phyloP scores from a whole-genome alignment of 2,113 vertebrate species.

The Pachyramphus minor region DNA sequence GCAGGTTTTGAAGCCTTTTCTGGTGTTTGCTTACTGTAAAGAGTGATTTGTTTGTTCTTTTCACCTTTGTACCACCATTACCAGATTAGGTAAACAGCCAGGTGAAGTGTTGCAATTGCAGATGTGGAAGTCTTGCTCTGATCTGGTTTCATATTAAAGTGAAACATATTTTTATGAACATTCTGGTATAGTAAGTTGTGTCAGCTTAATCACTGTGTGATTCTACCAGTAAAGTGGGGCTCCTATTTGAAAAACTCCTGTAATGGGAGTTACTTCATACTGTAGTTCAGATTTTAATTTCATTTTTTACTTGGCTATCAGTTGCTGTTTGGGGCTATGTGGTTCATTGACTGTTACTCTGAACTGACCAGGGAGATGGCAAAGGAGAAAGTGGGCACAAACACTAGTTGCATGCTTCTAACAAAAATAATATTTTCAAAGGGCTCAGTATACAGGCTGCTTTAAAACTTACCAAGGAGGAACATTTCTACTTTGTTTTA shows the following conservation, averaged over 20 bases:
- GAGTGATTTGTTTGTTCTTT: not conserved
- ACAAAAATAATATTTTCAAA: not conserved
- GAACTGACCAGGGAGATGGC: not conserved
- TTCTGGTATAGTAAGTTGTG: not conserved
- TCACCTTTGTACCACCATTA: not conserved
- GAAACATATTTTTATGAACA: not conserved
- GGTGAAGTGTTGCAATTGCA: not conserved
- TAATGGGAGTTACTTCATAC: not conserved
- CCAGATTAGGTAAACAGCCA: not conserved
- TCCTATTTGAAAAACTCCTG: not conserved
- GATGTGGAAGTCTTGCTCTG: not conserved
- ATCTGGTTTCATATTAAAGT: not conserved
- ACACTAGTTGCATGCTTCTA: not conserved
- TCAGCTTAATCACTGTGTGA: not conserved
- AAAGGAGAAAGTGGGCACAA: not conserved
- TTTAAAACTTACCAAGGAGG: not conserved
- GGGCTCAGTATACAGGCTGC: not conserved
- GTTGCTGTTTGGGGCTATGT: not conserved
- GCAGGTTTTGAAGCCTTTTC: not conserved
- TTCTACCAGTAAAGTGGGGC: not conserved
- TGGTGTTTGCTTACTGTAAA: not conserved
- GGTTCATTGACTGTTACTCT: not conserved
- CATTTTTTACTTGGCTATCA: not conserved
- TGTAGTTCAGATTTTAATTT: not conserved
- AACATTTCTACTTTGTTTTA: not conserved